phyloP scores from a whole-genome alignment of 1,140 invertebrate genomes.

The Pogonognathellus flavescens region DNA sequence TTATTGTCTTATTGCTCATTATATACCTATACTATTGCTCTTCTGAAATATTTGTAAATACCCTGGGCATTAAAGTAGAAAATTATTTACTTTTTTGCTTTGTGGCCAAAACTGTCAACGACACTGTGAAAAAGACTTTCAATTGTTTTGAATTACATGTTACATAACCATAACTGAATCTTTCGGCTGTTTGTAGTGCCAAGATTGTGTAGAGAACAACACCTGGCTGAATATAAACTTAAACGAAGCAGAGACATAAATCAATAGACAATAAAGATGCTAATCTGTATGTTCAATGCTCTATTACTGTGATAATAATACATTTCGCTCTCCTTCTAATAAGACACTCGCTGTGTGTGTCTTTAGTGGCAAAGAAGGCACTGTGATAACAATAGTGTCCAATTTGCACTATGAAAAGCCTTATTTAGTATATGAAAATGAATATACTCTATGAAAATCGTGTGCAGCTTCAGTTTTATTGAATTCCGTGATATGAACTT shows the following conservation, averaged over 20 bases:
- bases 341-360: background rate
- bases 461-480: too few relatives aligned
- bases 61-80: background rate
- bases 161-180: background rate
- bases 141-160: background rate
- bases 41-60: too few relatives aligned
- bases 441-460: too few relatives aligned
- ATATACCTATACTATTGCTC: too few relatives aligned
- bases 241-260: slow-evolving; percentile 19
- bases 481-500: too few relatives aligned
- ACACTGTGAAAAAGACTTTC: slow-evolving; percentile 2
- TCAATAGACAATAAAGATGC: slow-evolving; percentile 33
- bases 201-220: slow-evolving; percentile 16
- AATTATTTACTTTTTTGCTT: slow-evolving; percentile 32
- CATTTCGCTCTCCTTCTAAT: background rate
- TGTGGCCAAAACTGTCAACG: slow-evolving; percentile 32
- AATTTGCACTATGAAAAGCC: too few relatives aligned
- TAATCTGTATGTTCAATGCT: slow-evolving; percentile 31
- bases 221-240: slow-evolving; percentile 42
- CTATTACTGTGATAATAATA: background rate
- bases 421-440: too few relatives aligned
- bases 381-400: too few relatives aligned
- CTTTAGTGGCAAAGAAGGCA: background rate
- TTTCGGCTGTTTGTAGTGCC: slow-evolving; percentile 9
- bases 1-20: too few relatives aligned